Conservation (phyloP, 2,797 vertebrate genomes). For the Orestias chungarensis region DNA sequence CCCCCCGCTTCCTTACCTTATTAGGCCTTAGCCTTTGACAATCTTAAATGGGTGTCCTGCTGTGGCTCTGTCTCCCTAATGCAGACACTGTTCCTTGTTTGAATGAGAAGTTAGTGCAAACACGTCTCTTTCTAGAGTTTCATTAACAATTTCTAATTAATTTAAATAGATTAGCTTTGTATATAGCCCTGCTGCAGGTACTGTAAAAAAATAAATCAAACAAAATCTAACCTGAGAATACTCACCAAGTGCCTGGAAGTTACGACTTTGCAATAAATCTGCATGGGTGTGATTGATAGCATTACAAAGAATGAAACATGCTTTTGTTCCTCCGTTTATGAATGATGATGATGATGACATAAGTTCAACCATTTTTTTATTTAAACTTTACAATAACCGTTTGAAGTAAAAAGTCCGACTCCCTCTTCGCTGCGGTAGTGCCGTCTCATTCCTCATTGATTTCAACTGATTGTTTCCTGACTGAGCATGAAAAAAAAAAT, state of each 20-base stretch:
- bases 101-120: conserved; percentile 33
- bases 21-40: conserved; percentile 66
- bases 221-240: conserved; percentile 48
- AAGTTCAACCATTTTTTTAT: conserved; percentile 49
- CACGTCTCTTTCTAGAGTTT: conserved; percentile 33
- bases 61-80: conserved; percentile 48
- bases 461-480: conserved; percentile 53
- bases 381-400: conserved; percentile 41
- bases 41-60: conserved; percentile 63
- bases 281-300: conserved; percentile 56
- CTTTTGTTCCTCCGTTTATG: conserved; percentile 30
- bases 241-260: conserved; percentile 75
- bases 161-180: conserved; percentile 47
- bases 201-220: conserved; percentile 67
- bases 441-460: conserved; percentile 39
- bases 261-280: conserved; percentile 59
- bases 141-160: conserved; percentile 17
- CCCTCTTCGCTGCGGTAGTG: conserved; percentile 18
- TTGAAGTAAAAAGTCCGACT: background rate
- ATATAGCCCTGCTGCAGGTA: conserved; percentile 62
- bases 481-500: conserved; percentile 35
- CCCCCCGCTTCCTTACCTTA: conserved; percentile 66
- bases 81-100: conserved; percentile 43
- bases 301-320: conserved; percentile 60
- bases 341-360: conserved; percentile 44